A percentile compares a stretch with the other conserved stretches of the same genome.
Evolutionary conservation across 37 sponge, comb jelly and placozoan genomes (phyloP).

Genomic region (Bolinopsis microptera): DNA sequence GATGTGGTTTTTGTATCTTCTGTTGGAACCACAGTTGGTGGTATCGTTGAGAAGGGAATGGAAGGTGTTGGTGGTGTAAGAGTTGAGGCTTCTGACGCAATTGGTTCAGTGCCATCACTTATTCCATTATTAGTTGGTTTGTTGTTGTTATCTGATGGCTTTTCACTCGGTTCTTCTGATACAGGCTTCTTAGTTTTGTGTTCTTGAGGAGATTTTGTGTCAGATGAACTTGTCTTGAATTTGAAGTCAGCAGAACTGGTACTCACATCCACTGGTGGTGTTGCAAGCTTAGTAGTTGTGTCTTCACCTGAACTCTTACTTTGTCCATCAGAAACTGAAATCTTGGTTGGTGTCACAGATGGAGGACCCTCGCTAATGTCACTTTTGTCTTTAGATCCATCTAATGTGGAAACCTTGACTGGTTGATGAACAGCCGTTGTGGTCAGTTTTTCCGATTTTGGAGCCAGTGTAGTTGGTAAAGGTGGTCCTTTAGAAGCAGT

Average conservation of each 20-base stretch:
- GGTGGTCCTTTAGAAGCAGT: neutral
- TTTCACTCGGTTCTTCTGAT: neutral
- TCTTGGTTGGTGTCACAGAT: neutral
- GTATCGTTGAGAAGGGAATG: neutral
- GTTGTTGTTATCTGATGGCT: neutral
- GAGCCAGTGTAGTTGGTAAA: neutral
- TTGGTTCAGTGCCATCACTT: neutral
- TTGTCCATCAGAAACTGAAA: neutral
- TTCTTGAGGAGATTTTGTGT: neutral
- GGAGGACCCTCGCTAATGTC: neutral
- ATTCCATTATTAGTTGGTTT: neutral
- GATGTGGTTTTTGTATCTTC: neutral
- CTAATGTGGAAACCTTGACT: neutral
- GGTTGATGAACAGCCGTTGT: neutral
- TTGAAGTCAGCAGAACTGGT: neutral
- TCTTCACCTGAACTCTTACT: neutral
- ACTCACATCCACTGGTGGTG: neutral
- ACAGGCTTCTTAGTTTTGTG: neutral
- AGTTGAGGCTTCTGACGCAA: neutral
- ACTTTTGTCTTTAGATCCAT: neutral
- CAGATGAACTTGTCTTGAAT: neutral
- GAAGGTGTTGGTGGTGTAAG: neutral
- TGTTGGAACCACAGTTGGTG: neutral
- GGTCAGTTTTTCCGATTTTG: neutral
- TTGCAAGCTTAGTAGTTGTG: neutral